A percentile compares a stretch with the other conserved stretches of the same genome.
phyloP scores from a whole-genome alignment of 2,888 invertebrate species.

The Alloplasta piceator region DNA sequence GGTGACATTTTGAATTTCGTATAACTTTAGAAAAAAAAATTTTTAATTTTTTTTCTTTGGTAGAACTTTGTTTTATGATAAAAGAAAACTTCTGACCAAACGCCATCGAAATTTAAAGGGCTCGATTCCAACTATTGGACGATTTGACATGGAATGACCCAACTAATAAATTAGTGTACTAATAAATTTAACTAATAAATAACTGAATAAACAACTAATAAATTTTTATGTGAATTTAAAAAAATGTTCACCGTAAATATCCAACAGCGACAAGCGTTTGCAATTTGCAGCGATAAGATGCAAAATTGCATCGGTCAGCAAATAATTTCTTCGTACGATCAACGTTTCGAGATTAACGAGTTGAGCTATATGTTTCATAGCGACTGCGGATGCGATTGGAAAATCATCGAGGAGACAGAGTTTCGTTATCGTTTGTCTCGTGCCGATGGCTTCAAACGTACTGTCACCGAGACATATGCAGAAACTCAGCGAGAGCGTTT shows the following conservation, averaged over 20 bases:
- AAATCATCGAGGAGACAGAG: conserved; percentile 73
- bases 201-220: too few species aligned
- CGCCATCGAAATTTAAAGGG: too few species aligned
- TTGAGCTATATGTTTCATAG: conserved; percentile 81
- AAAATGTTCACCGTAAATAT: conserved; percentile 67
- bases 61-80: too few species aligned
- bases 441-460: conserved; percentile 72
- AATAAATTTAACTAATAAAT: too few species aligned
- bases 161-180: too few species aligned
- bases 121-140: too few species aligned
- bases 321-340: conserved; percentile 83
- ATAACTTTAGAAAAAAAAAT: too few species aligned
- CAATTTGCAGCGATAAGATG: conserved; percentile 82
- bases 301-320: conserved; percentile 85
- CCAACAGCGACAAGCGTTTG: conserved; percentile 71
- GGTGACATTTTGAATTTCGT: too few species aligned
- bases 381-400: conserved; percentile 78
- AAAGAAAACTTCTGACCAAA: too few species aligned
- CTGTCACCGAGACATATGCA: conserved; percentile 71
- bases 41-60: too few species aligned
- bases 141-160: too few species aligned
- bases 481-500: conserved; percentile 70
- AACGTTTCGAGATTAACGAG: conserved; percentile 84
- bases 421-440: conserved; percentile 69
- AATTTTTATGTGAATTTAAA: too few species aligned